Evolutionary conservation across 2,888 invertebrate genomes (phyloP).

Genomic region (Endotricha flammealis): DNA sequence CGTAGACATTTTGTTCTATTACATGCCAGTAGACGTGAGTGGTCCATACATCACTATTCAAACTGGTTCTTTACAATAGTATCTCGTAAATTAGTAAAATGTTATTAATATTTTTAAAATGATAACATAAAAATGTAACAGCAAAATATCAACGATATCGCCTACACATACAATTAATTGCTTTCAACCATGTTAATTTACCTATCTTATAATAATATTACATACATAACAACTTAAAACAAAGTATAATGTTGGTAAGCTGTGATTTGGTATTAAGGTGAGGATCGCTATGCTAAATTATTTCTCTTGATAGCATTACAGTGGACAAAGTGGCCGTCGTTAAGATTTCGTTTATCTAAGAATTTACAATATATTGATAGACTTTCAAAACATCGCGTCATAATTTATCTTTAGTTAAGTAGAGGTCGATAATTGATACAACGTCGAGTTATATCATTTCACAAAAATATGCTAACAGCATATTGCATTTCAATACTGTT

Average conservation of each 20-base stretch:
- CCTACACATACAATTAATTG: constrained; percentile 57
- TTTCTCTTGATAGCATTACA: constrained; percentile 27
- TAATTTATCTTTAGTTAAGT: neutral
- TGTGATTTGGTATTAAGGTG: constrained; percentile 78
- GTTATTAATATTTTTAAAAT: constrained; percentile 51
- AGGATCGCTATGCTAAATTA: constrained; percentile 67
- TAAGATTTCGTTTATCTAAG: constrained; percentile 4
- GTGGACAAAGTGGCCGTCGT: constrained; percentile 10
- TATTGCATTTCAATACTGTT: constrained; percentile 28
- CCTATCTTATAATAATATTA: constrained; percentile 64
- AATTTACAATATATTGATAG: neutral
- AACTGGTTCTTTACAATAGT: constrained; percentile 57
- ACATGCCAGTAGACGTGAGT: too few relatives aligned
- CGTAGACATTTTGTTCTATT: too few relatives aligned
- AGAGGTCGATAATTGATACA: neutral
- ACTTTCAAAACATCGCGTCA: neutral
- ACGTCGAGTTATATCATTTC: constrained; percentile 6
- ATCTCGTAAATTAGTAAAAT: constrained; percentile 46
- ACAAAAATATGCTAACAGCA: constrained; percentile 6
- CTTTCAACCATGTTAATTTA: constrained; percentile 59
- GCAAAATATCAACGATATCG: constrained; percentile 66
- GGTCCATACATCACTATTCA: too few relatives aligned
- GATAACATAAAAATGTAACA: constrained; percentile 67
- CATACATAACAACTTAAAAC: constrained; percentile 70
- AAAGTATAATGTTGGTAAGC: constrained; percentile 76